Evolutionary conservation across 2,797 vertebrate genomes (phyloP), one percentile per base, ranked within the genome.

Genomic region (Enteromius trimaculatus): DNA sequence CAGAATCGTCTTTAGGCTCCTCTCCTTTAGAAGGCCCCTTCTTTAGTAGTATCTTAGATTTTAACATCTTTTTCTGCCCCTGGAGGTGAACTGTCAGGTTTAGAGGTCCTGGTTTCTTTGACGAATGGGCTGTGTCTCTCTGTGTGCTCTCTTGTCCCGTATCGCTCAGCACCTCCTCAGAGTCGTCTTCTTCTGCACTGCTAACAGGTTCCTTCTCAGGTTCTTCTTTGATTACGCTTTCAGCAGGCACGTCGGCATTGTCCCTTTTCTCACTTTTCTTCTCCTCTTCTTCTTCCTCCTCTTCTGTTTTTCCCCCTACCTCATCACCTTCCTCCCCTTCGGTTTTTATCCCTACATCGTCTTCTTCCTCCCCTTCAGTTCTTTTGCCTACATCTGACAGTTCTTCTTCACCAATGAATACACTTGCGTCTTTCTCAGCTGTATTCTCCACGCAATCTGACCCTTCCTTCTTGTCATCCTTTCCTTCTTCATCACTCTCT

Each of bases 401-500:
- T 39, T 89, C 88, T 74, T 91, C 81, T 72, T 89, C 88, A 74
- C 87, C 86, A 86, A 92, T 91, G 58, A 89, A 88, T 75, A 89
- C 89, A 79, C 88, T 91, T 82, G 26, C 84, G 65, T 87, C 89
- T 6, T 83, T 90, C 88, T 90, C 88, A 51, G 65, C 74, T 53
- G 85, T 66, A 80, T 92, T 88, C 55, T 90, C 39, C 1, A 88
- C 75, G 77, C 85, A 81, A 37, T 83, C 69, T 60, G 16, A 86
- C 86, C 89, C 89, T 89, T 92, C 90, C 88, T 91, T 88, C 44
- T 84, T 84, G 62, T 90, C 88, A 79, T 88, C 76, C 3, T 88
- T 86, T 86, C 84, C 88, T 11, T 53, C 84, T 66, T 88, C 87
- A 42, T 87, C 90, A 13, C 70, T 88, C 42, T 83, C 86, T 86